phyloP scores from a whole-genome alignment of 2,888 invertebrate genomes.

The Pyrrhosoma nymphula region DNA sequence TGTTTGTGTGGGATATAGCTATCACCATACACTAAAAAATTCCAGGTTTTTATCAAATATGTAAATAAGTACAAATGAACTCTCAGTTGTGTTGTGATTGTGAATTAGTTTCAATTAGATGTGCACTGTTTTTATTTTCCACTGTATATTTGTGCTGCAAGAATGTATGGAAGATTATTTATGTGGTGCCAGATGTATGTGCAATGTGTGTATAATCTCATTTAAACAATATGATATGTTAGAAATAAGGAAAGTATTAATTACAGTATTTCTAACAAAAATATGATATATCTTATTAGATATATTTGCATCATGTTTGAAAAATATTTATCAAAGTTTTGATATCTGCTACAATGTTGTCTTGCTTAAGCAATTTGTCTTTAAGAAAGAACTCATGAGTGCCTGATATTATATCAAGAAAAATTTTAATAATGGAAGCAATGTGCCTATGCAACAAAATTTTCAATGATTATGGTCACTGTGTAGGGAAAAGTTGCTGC shows the following conservation, averaged over 20 bases:
- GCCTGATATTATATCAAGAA: conserved; percentile 55
- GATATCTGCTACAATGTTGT: conserved; percentile 49
- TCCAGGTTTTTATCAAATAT: conserved; percentile 4
- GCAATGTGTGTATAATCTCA: conserved; percentile 52
- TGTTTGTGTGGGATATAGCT: background rate
- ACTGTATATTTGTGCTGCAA: conserved; percentile 61
- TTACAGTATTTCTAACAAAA: conserved; percentile 61
- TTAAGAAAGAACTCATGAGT: conserved; percentile 45
- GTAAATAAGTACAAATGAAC: conserved; percentile 65
- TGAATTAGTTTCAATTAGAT: conserved; percentile 30
- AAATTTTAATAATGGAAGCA: conserved; percentile 49
- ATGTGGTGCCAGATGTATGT: conserved; percentile 65
- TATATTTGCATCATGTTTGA: conserved; percentile 2
- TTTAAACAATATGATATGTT: conserved; percentile 14
- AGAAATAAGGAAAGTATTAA: conserved; percentile 63
- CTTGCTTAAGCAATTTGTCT: conserved; percentile 37
- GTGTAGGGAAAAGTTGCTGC: conserved; percentile 43
- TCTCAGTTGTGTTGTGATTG: conserved; percentile 59
- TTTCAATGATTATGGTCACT: conserved; percentile 59
- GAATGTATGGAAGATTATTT: conserved; percentile 61
- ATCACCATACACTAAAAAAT: background rate
- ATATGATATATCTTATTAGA: conserved; percentile 29
- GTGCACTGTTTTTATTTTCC: conserved; percentile 41
- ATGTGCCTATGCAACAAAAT: conserved; percentile 58
- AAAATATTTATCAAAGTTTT: conserved; percentile 59